Conservation (phyloP, 2,797 vertebrate species). For the Eleutherodactylus coqui region DNA sequence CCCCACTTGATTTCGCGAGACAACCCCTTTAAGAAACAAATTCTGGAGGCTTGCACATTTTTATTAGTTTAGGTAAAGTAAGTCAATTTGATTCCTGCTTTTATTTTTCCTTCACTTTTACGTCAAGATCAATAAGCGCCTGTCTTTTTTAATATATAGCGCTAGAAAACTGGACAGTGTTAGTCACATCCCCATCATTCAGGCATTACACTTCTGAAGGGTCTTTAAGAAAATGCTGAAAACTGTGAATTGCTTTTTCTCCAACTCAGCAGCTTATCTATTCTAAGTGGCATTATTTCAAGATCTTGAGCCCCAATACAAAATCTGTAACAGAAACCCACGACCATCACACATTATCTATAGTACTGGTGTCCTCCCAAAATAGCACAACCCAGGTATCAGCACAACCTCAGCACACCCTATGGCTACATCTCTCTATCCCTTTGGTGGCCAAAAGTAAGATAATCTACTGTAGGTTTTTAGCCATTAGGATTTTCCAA, state of each 20-base stretch:
- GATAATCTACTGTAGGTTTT: too few relatives aligned
- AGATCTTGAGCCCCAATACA: neutral
- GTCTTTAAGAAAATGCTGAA: neutral
- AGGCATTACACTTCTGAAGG: neutral
- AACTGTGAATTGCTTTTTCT: neutral
- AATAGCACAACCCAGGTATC: neutral
- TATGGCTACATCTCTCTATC: too few relatives aligned
- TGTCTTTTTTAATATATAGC: constrained; percentile 21
- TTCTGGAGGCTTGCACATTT: constrained; percentile 27
- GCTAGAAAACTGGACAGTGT: constrained; percentile 21
- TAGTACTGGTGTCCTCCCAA: neutral
- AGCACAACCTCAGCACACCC: neutral
- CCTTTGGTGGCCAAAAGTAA: too few relatives aligned
- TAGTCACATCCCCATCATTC: neutral
- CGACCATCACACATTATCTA: neutral
- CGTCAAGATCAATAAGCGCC: constrained; percentile 47
- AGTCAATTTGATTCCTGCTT: constrained; percentile 26
- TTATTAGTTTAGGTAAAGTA: constrained; percentile 22
- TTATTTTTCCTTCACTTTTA: constrained; percentile 4
- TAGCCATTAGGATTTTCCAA: too few relatives aligned
- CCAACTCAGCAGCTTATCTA: neutral
- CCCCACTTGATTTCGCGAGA: too few relatives aligned
- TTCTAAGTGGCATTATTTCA: neutral
- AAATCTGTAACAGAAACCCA: neutral
- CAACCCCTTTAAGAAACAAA: constrained; percentile 28